phyloP scores from a whole-genome alignment of 1,140 invertebrate species.

The Bombus superbus region DNA sequence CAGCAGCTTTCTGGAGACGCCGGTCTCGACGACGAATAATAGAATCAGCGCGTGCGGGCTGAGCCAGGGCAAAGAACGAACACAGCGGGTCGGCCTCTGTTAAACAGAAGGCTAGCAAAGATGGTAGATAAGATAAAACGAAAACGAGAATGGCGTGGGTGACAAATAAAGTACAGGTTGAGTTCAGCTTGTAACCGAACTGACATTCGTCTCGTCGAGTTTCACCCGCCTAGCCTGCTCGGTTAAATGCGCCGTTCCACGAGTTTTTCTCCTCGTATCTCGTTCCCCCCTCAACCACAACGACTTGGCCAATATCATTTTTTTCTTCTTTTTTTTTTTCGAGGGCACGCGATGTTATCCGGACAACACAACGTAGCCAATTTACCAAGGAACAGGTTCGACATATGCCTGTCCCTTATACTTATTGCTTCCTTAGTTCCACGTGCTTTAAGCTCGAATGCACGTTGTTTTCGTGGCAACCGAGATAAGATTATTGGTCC shows the following conservation, averaged over 20 bases:
- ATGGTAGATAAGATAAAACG: conserved; percentile 75
- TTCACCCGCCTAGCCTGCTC: conserved; percentile 71
- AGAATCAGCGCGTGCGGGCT: conserved; percentile 68
- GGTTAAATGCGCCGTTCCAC: conserved; percentile 68
- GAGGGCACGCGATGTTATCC: too few species aligned
- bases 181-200: conserved; percentile 75
- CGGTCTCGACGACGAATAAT: conserved; percentile 67
- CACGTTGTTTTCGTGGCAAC: background rate
- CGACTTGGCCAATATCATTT: conserved; percentile 13
- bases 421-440: background rate
- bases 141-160: conserved; percentile 73
- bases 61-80: conserved; percentile 32
- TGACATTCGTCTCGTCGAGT: conserved; percentile 73
- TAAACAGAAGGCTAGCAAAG: conserved; percentile 31
- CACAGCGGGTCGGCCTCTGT: background rate
- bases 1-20: conserved; percentile 19
- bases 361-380: background rate
- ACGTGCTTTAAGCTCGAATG: background rate
- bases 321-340: background rate
- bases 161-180: conserved; percentile 80
- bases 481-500: conserved; percentile 1
- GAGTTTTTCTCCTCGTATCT: background rate
- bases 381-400: conserved; percentile 4
- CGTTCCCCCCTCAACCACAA: background rate
- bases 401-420: conserved; percentile 6